Percentiles rank a stretch among this genome's conserved stretches.
phyloP scores from a whole-genome alignment of 1,140 invertebrate species.

The Agraylea sexmaculata region DNA sequence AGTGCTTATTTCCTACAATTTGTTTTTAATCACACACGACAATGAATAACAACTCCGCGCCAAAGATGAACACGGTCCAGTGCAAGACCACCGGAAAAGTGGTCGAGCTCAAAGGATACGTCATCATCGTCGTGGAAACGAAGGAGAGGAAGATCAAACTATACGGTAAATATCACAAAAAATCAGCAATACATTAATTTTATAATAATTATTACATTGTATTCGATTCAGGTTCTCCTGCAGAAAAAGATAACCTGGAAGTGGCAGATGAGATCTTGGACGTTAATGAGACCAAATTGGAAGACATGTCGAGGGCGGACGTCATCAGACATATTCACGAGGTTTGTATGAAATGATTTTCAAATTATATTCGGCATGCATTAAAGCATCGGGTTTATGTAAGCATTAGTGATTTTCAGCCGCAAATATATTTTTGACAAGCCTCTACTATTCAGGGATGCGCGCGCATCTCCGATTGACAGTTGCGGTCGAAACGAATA shows the following conservation, averaged over 20 bases:
- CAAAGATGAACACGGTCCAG: conserved; percentile 40
- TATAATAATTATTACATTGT: conserved; percentile 6
- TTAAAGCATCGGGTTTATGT: neutral
- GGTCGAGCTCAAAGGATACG: conserved; percentile 90
- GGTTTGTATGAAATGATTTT: conserved; percentile 48
- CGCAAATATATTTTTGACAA: too few relatives aligned
- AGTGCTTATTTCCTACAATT: too few relatives aligned
- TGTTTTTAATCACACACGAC: too few relatives aligned
- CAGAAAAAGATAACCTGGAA: conserved; percentile 84
- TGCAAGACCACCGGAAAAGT: conserved; percentile 37
- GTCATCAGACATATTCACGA: conserved; percentile 89
- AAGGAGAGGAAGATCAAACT: conserved; percentile 89
- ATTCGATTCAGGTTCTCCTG: conserved; percentile 67
- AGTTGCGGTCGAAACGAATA: neutral
- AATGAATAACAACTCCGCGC: conserved; percentile 31
- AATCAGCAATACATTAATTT: too few relatives aligned
- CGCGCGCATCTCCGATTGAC: too few relatives aligned
- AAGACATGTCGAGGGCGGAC: conserved; percentile 78
- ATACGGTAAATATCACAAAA: conserved; percentile 89
- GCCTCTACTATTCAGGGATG: too few relatives aligned
- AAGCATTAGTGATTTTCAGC: too few relatives aligned
- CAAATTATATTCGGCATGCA: neutral
- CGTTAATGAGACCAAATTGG: conserved; percentile 82
- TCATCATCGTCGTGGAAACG: conserved; percentile 89
- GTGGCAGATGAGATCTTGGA: conserved; percentile 93